Base-by-base conservation (phyloP, 2,797 vertebrate genomes). In the Ataeniobius toweri region DNA sequence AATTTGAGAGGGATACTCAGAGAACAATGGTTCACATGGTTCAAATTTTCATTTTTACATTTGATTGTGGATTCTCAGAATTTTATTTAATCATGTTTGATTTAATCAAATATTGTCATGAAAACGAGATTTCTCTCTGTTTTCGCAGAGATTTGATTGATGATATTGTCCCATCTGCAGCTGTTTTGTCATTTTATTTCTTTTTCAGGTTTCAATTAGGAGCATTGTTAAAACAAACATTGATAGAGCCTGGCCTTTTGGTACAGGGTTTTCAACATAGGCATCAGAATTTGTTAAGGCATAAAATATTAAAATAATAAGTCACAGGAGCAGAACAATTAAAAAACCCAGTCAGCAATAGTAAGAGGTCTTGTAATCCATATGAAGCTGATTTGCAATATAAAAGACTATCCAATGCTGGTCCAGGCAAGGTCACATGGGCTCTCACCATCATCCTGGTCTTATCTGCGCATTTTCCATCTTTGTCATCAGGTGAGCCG, bases 401-500 rank as follows among this genome's bases (percentile, higher is more conserved):
- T 31, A 28, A 61, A 63, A 31, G 28, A 8, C 28, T 36, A 36
- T 36, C 36, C 36, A 36, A 7, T 48, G 46, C 46, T 48, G 46
- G 14, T 51, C 50, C 50, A 18, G 16, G 9, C 61, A 20, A 13
- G 61, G 61, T 63, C 18, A 36, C 16, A 1, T 63, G 61, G 22
- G 39, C 22, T 68, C 20, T 68, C 65, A n/a, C 39, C 39, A 44
- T 68, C 22, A 39, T 68, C 9, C 8, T 44, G 6, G 39, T 44
- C 39, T 68, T 41, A 41, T 67, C 20, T 24, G 3, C 10, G n/a
- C 39, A n/a, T 68, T 68, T 59, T 59, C 26, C 7, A 13, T 79
- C 68, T 63, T 51, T 44, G 31, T 44, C 13, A 78, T 76, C 89
- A 99, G 98, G 98, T 99, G 91, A 99, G 98, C 90, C 98, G 98